Conservation (phyloP, 2,797 vertebrate species). For the Bradypus variegatus region DNA sequence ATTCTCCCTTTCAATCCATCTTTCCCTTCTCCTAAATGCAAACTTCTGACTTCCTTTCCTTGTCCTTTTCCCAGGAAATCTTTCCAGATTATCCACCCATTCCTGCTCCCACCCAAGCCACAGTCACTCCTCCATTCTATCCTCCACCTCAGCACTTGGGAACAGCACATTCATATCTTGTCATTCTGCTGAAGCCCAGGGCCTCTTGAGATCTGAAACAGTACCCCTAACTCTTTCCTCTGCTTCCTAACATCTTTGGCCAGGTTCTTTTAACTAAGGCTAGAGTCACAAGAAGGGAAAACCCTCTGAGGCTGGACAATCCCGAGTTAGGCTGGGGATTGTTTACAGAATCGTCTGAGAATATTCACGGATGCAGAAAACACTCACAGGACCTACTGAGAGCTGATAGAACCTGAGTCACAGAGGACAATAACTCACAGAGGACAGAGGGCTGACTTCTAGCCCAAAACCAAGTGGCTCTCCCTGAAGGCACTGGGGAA, state of each 20-base stretch:
- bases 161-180: neutral
- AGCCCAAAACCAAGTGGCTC: neutral
- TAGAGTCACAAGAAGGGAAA: neutral
- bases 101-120: neutral
- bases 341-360: neutral
- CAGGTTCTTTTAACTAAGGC: neutral
- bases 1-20: neutral
- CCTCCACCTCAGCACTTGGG: neutral
- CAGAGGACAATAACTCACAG: neutral
- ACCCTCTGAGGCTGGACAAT: neutral
- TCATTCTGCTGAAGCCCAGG: neutral
- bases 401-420: neutral
- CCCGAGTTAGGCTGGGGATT: neutral
- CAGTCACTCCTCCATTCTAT: neutral
- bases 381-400: neutral
- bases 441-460: neutral
- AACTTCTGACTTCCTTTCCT: neutral
- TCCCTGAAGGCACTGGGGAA: neutral
- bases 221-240: neutral
- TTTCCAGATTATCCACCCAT: neutral
- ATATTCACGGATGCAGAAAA: neutral
- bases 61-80: neutral
- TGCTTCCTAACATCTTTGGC: neutral
- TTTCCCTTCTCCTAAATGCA: neutral
- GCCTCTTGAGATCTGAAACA: neutral